Base-by-base conservation (phyloP, 2,797 vertebrate genomes). In the Enteromius paludinosus region DNA sequence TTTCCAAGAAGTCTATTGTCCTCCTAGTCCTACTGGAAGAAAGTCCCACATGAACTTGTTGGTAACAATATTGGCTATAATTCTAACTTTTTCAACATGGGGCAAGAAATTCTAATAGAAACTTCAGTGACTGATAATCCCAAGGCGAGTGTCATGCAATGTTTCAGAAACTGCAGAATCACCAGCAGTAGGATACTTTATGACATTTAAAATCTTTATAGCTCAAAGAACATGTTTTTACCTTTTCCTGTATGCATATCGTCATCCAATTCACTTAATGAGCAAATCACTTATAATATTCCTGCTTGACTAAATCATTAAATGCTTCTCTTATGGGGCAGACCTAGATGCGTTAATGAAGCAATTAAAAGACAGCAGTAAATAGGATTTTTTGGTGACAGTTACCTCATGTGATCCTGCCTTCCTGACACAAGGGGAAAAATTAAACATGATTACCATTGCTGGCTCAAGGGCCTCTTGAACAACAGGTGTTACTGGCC, bases 401-500 rank as follows among this genome's bases (percentile, higher is more conserved):
- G 83, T 78, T 83, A 77, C 71, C 79, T 82, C 59, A 87, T 87
- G 86, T 84, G 79, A 77, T 59, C 47, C 1, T 23, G 80, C 52
- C 79, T 15, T 85, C 23, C 20, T 45, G 54, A 35, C 64, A 25
- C 25, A 33, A 3, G 30, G 56, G 52, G 70, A 69, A 18, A 86
- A 86, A 80, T 54, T 91, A 91, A 91, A 93, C 88, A 73, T 56
- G 88, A 92, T 83, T 85, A 85, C 80, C 23, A 5, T 14, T 20
- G 52, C 52, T 28, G 70, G 49, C 61, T 17, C 41, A 73, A 56
- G 81, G 38, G 68, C 87, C 65, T 90, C 85, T 90, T 89, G 86
- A 90, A 90, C 93, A 89, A 92, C 93, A 94, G 93, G 92, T 94
- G 93, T 89, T 78, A 54, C 76, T 62, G 81, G 45, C 61, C 59